Conservation (phyloP, 30 jellyfish, hydroid and myxozoan species). For the Chrysaora quinquecirrha region DNA sequence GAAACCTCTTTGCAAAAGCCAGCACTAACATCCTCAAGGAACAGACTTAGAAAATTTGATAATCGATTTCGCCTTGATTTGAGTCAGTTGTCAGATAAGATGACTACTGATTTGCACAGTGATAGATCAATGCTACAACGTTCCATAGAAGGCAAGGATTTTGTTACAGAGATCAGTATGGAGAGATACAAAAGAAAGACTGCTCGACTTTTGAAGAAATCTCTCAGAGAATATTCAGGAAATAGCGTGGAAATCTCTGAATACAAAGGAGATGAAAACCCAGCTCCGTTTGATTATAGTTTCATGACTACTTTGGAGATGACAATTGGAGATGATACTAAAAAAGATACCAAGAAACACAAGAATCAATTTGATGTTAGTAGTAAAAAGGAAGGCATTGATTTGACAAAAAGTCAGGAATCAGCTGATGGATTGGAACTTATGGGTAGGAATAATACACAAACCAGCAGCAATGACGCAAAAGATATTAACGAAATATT, state of each 20-base stretch:
- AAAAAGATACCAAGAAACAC: neutral
- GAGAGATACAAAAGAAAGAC: conserved; percentile 41
- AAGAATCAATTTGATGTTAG: neutral
- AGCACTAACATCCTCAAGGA: neutral
- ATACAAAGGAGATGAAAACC: neutral
- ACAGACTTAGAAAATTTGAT: neutral
- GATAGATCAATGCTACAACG: conserved; percentile 25
- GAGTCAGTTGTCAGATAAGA: conserved; percentile 26
- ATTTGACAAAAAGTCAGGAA: neutral
- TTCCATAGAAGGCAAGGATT: conserved; percentile 36
- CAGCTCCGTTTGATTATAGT: neutral
- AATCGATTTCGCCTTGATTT: conserved; percentile 28
- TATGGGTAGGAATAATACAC: conserved; percentile 19
- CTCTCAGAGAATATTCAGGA: conserved; percentile 19
- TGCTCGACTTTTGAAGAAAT: conserved; percentile 29
- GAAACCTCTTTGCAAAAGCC: neutral
- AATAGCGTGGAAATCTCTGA: conserved; percentile 1
- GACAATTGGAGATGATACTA: neutral
- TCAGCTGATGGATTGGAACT: neutral
- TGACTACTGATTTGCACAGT: conserved; percentile 12
- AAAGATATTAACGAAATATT: conserved; percentile 49
- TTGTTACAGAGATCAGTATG: conserved; percentile 52
- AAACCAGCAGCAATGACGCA: neutral
- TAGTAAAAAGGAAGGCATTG: neutral
- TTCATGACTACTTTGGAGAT: conserved; percentile 3